These are phyloP conservation scores for Strongylocentrotus purpuratus DNA, from an alignment of 35 echinoderm and acorn worm genomes.

Conservation along the genomic window DNA sequence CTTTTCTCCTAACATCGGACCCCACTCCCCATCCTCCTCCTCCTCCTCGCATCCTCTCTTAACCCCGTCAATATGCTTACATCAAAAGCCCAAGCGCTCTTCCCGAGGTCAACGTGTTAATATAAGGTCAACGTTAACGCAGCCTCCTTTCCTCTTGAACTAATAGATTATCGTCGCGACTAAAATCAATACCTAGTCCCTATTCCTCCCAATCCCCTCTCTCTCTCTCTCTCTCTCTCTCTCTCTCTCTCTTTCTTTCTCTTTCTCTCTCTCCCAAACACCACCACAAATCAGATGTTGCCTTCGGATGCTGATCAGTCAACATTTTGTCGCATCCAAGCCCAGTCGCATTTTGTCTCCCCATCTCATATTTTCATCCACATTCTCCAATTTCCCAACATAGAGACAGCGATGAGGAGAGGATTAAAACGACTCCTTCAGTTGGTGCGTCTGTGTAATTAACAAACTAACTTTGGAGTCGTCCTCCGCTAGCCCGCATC, in stretches of 20 bases:
- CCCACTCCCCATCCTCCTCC: background rate
- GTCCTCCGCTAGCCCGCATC: background rate
- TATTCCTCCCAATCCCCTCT: background rate
- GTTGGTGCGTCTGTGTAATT: background rate
- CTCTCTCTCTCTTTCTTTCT: background rate
- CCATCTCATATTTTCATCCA: background rate
- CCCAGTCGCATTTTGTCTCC: background rate
- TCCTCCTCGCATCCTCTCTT: background rate
- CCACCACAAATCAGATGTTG: background rate
- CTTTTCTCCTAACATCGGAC: background rate
- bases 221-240: background rate
- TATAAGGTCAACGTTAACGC: constrained; percentile 23
- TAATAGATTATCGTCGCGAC: constrained; percentile 37
- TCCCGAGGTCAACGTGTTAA: constrained; percentile 7
- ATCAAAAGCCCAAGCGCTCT: constrained; percentile 26
- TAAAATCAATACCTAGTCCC: constrained; percentile 10
- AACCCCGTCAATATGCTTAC: background rate
- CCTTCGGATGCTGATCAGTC: background rate
- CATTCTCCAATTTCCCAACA: background rate
- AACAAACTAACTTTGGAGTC: background rate
- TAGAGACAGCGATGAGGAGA: background rate
- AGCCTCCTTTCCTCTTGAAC: background rate
- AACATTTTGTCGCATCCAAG: background rate
- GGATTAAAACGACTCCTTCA: background rate
- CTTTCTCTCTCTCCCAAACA: background rate